Evolutionary conservation across 2,113 vertebrate species (phyloP), one percentile per base, ranked within the genome.

Genomic region (Ascaphus truei): DNA sequence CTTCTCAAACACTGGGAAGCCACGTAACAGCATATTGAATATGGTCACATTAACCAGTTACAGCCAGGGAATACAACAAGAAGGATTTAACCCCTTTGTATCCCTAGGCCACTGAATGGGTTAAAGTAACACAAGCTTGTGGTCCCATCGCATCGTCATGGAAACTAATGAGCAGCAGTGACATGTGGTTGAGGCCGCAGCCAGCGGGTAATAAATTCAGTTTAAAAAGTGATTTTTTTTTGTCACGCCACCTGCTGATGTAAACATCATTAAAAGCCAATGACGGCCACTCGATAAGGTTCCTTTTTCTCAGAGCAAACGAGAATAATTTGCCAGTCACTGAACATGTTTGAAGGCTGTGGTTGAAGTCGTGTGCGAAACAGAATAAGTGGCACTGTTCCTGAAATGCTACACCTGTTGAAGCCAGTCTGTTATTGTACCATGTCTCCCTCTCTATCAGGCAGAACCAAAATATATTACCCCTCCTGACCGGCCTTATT

Each of bases 181-280:
- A 85, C 78, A 82, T 79, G 87, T 80, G 79, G 82, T 75, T 81
- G 85, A 82, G 83, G 84, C 83, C 82, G 84, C 83, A 87, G 87
- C 89, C 87, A 89, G 85, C 71, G 79, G 80, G 77, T 86, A 88
- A 90, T 90, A 89, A 87, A 87, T 86, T 82, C 83, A 85, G 81
- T 86, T 87, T 88, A 86, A 87, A 88, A 83, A 76, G 79, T 82
- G 80, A 72, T 84, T 87, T 83, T 81, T 81, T 33, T 69, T 47
- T 61, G 56, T 69, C 67, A 82, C 76, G 69, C 80, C 79, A 85
- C 85, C 82, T 89, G 77, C 80, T 84, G 85, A 88, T 89, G 85
- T 80, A 85, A 88, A 89, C 83, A 88, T 78, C 77, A 83, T 83
- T 78, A 80, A 83, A 84, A 81, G 79, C 71, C 81, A 84, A 80